Conservation (phyloP, 1,140 invertebrate species). For the Calliphora vicina region DNA sequence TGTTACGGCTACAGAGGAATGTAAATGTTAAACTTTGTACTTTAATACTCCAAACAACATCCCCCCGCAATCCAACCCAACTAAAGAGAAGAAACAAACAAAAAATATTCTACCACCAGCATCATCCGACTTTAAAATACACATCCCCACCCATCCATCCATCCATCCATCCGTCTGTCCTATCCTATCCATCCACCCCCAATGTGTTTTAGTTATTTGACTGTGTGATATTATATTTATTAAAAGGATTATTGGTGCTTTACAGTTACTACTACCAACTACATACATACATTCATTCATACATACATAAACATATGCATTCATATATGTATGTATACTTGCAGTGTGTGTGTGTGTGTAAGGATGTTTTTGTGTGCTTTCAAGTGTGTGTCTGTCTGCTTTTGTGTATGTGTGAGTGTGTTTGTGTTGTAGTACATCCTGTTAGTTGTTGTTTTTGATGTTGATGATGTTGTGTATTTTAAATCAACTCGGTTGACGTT, state of each 20-base stretch:
- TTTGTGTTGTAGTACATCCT: conserved; percentile 57
- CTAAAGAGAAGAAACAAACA: background rate
- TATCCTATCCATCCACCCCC: background rate
- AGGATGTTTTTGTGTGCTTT: background rate
- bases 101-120: background rate
- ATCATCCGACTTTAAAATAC: background rate
- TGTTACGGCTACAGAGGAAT: background rate
- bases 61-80: no score
- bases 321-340: background rate
- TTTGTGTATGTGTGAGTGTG: no score
- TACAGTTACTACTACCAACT: conserved; percentile 40
- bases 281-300: no score
- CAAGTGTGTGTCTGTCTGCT: no score
- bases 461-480: background rate
- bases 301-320: background rate
- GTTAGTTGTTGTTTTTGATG: conserved; percentile 48
- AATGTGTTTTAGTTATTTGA: conserved; percentile 37
- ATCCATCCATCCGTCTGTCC: background rate
- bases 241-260: conserved; percentile 64
- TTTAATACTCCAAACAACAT: background rate
- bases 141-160: background rate
- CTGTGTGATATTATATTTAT: conserved; percentile 63
- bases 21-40: background rate
- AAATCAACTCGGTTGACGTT: conserved; percentile 10
- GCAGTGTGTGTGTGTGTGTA: background rate